phyloP scores from a whole-genome alignment of 2,888 invertebrate genomes.

The Auanema freiburgensis region DNA sequence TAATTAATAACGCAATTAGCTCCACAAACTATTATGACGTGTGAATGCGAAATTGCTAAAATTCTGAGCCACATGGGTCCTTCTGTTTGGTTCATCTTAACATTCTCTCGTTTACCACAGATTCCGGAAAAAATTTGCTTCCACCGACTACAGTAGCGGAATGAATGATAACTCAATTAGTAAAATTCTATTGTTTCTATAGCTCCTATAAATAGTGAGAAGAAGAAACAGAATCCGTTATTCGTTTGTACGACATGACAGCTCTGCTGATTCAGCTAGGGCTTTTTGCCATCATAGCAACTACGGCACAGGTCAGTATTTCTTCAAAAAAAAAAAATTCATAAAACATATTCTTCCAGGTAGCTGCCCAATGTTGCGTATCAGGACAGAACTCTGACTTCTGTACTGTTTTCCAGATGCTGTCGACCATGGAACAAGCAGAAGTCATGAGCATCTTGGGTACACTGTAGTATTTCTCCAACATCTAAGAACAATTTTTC shows the following conservation, averaged over 20 bases:
- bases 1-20: too few relatives aligned
- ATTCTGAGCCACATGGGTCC: too few relatives aligned
- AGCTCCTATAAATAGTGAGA: too few relatives aligned
- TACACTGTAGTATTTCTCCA: slow-evolving; percentile 13
- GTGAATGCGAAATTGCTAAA: too few relatives aligned
- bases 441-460: slow-evolving; percentile 49
- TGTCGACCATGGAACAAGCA: slow-evolving; percentile 52
- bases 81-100: too few relatives aligned
- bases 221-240: too few relatives aligned
- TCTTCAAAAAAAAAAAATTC: neutral
- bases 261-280: slow-evolving; percentile 40
- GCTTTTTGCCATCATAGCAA: slow-evolving; percentile 26
- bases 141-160: too few relatives aligned
- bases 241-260: slow-evolving; percentile 19
- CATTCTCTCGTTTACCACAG: too few relatives aligned
- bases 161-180: too few relatives aligned
- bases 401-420: slow-evolving; percentile 53
- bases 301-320: slow-evolving; percentile 19
- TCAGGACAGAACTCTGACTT: slow-evolving; percentile 44
- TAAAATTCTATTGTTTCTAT: too few relatives aligned
- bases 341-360: slow-evolving; percentile 21
- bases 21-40: too few relatives aligned
- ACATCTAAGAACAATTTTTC: slow-evolving; percentile 12
- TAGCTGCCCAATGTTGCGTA: slow-evolving; percentile 48
- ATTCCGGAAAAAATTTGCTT: too few relatives aligned